Evolutionary conservation across 2,888 invertebrate species (phyloP), one percentile per base, ranked within the genome.

Genomic region (Nymphalis urticae): DNA sequence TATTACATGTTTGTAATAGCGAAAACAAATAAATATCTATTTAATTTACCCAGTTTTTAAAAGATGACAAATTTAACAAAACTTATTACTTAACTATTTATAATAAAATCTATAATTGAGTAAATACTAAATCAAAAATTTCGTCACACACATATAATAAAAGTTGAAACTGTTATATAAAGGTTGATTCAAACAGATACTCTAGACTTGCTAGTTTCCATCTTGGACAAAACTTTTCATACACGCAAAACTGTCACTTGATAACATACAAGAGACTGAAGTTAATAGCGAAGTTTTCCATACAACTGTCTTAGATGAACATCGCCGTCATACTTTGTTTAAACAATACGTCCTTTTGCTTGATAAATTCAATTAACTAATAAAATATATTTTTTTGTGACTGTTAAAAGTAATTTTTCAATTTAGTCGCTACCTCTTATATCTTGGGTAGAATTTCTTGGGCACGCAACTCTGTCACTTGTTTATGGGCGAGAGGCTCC

Each of bases 401-500:
- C 8, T 32, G n/a, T 32, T 56, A 56, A 56, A 7, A 13, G 6
- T 27, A 32, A 32, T 56, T 7, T 32, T 32, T 8, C 1, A 6
- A 64, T 58, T 24, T 60, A 24, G 10, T 48, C 73, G 75, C 72
- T 67, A 1, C 36, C 69, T 71, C 72, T 68, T 63, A 42, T 72
- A 51, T 21, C 62, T 75, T 68, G 67, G 36, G 17, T 61, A 62
- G 6, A 47, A 32, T 48, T 65, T 71, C 68, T 66, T 63, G 64
- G 63, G 63, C 75, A 77, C 75, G 75, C 74, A 74, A 76, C 72
- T 69, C 51, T 36, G 72, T 72, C 77, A 73, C 73, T 77, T 71
- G 76, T 79, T 78, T 78, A 79, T 75, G 75, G 74, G 69, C 72
- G 66, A 73, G 68, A 75, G 72, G 72, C 70, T 74, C 71, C 75